Base-by-base conservation (phyloP, 1,140 invertebrate species). In the Aricia agestis region DNA sequence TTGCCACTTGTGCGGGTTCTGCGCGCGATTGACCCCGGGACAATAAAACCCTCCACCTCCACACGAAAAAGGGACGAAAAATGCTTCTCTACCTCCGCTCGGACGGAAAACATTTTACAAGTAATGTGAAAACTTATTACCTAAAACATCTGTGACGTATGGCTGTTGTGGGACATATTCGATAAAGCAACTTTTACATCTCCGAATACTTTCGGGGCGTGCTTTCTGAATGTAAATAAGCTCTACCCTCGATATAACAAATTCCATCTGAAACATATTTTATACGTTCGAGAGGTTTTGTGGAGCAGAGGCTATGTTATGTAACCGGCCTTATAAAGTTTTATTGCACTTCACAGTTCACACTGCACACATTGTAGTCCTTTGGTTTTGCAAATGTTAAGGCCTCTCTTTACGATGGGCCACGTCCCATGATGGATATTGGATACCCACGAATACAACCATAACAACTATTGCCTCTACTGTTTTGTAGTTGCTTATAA, bases 11-110 rank as follows among this genome's bases (percentile, higher is more conserved):
- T 61, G 57, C 32, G 31, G 58, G 68, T 42, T 63, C 58, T 63
- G 58, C 15, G 31, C 17, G 32, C 68, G 32, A 69, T 69, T 61
- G 61, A 63, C 68, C 61, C 41, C 18, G 41, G 58, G 68, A 41
- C 68, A 42, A 59, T 69, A 69, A 69, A 69, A 69, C 57, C 68
- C 68, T 7, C 36, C 36, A 7, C 36, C 36, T 36, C 36, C 36
- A 5, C 45, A 6, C 9, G 45, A 13, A 52, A 52, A 52, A 52
- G 9, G 45, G 45, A 52, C 45, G 7, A 52, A 52, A 13, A 52
- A 13, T 15, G 1, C 10, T 1, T 10, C 45, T 52, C 13, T 4
- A 52, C 45, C 45, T 52, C 45, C 45, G 45, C 45, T 52, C 45
- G 45, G 45, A 52, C 45, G 45, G 13, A 15, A 52, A 11, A 63